A percentile compares a stretch with the other conserved stretches of the same genome.
Conservation (phyloP, 2,113 vertebrate genomes). For the Tringa solitaria region DNA sequence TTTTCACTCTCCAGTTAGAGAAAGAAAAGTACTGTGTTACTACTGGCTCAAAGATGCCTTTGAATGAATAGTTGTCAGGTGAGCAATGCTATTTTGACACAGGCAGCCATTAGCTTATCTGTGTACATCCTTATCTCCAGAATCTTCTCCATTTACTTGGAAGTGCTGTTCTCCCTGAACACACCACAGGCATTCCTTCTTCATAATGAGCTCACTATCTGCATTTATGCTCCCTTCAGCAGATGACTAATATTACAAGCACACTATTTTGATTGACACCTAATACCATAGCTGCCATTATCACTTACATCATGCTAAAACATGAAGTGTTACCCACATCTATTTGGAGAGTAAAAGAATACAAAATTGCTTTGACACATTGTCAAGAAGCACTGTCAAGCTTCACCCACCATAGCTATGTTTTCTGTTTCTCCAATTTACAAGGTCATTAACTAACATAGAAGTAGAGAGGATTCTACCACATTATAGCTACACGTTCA, state of each 20-base stretch:
- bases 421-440: slow-evolving; percentile 47
- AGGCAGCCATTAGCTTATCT: slow-evolving; percentile 1
- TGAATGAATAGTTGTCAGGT: not conserved
- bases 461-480: not conserved
- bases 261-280: slow-evolving; percentile 54
- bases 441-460: slow-evolving; percentile 33
- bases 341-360: slow-evolving; percentile 55
- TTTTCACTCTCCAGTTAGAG: not conserved
- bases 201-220: slow-evolving; percentile 15
- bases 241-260: slow-evolving; percentile 56
- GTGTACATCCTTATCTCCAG: not conserved
- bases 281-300: slow-evolving; percentile 61
- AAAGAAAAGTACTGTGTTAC: not conserved
- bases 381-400: slow-evolving; percentile 60
- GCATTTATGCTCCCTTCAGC: slow-evolving; percentile 30
- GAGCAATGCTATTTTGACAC: not conserved
- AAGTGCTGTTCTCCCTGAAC: not conserved
- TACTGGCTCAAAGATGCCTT: not conserved
- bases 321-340: slow-evolving; percentile 61
- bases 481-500: not conserved
- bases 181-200: slow-evolving; percentile 18
- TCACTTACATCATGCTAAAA: slow-evolving; percentile 62
- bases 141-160: not conserved
- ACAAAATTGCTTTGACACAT: slow-evolving; percentile 59
- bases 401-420: slow-evolving; percentile 51